These are phyloP conservation scores for Macrochelys suwanniensis DNA, from an alignment of 2,797 vertebrate genomes.

Conservation along the genomic window DNA sequence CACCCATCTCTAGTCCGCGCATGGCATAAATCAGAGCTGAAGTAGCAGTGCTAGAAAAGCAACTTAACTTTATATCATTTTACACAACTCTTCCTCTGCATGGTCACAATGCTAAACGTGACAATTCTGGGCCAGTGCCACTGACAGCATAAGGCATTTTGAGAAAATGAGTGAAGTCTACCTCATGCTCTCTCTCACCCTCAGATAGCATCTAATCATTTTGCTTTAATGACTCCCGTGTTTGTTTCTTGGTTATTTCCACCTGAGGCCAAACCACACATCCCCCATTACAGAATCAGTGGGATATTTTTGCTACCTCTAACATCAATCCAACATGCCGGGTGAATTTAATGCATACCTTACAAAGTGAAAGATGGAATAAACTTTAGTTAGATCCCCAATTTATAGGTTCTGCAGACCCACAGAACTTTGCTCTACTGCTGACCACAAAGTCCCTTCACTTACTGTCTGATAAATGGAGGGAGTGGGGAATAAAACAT, in stretches of 20 bases:
- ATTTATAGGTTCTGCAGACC: neutral
- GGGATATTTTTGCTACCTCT: conserved; percentile 55
- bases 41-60: neutral
- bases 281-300: conserved; percentile 29
- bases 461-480: neutral
- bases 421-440: neutral
- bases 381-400: neutral
- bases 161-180: accelerated
- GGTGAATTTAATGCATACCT: conserved; percentile 14
- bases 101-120: neutral
- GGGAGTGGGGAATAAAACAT: neutral
- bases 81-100: neutral
- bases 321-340: conserved; percentile 24
- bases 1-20: neutral
- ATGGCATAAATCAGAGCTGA: neutral
- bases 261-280: conserved; percentile 37
- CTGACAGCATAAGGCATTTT: neutral
- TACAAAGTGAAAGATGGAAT: conserved; percentile 19
- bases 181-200: neutral
- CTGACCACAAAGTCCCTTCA: neutral
- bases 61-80: neutral
- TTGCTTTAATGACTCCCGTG: neutral
- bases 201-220: neutral
- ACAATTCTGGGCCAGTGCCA: neutral
- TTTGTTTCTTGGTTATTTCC: conserved; percentile 3